A percentile compares a stretch with the other conserved stretches of the same genome.
Evolutionary conservation across 2,888 invertebrate genomes (phyloP).

Genomic region (Epinotia demarniana): DNA sequence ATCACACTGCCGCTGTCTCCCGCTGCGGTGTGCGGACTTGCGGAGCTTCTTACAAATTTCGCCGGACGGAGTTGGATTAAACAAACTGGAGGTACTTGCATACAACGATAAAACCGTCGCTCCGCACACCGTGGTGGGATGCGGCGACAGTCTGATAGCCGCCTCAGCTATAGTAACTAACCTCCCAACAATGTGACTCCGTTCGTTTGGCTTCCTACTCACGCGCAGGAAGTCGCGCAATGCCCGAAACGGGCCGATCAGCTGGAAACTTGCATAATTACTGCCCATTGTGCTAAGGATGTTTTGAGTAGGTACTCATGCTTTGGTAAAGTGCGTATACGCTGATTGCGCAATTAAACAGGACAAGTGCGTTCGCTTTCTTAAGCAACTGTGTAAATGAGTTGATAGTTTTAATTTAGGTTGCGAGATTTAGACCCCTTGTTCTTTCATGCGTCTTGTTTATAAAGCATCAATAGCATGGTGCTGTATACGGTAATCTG

Average conservation of each 20-base stretch:
- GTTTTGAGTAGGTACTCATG: slow-evolving; percentile 18
- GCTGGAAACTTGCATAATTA: slow-evolving; percentile 45
- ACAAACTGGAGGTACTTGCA: no score
- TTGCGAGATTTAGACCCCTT: background rate
- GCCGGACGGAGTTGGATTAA: no score
- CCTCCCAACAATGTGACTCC: slow-evolving; percentile 29
- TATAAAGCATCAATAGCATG: background rate
- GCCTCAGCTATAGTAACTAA: no score
- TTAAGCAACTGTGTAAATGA: background rate
- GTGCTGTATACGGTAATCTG: no score
- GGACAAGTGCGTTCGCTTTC: background rate
- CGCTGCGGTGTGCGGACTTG: no score
- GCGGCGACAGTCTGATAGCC: no score
- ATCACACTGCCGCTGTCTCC: no score
- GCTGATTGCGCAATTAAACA: slow-evolving; percentile 7
- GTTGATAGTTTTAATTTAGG: background rate
- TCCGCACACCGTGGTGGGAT: no score
- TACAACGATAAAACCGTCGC: no score
- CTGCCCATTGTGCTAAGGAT: slow-evolving; percentile 33
- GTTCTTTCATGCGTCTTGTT: background rate
- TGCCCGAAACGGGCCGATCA: slow-evolving; percentile 41
- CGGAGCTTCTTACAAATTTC: no score
- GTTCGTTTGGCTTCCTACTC: slow-evolving; percentile 23
- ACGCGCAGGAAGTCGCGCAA: slow-evolving; percentile 39
- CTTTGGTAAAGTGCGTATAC: slow-evolving; percentile 18